phyloP scores from a whole-genome alignment of 2,113 vertebrate genomes.

The Pavo muticus region DNA sequence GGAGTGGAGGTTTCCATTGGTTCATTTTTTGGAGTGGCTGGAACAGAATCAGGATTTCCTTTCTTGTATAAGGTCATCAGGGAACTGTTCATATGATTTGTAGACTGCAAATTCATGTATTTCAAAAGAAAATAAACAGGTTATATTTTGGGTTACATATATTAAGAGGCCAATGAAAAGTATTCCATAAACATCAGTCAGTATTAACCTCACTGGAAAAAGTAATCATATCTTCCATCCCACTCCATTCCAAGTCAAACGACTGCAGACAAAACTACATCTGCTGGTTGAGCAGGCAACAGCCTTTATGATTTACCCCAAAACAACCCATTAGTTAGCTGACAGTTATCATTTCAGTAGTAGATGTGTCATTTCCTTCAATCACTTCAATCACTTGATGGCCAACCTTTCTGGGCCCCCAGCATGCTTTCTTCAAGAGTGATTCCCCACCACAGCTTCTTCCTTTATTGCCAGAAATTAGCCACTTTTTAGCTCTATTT shows the following conservation, averaged over 20 bases:
- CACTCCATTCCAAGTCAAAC: not conserved
- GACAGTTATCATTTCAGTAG: not conserved
- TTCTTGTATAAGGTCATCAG: slow-evolving; percentile 90
- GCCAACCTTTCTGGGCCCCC: not conserved
- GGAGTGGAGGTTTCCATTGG: not conserved
- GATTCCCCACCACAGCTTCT: not conserved
- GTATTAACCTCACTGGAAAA: not conserved
- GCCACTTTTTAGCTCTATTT: not conserved
- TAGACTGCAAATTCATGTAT: slow-evolving; percentile 73
- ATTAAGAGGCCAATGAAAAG: not conserved
- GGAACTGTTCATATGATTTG: slow-evolving; percentile 93
- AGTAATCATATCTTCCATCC: not conserved
- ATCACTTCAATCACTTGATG: not conserved
- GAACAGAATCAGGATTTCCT: slow-evolving; percentile 73
- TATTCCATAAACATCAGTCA: not conserved
- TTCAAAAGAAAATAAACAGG: not conserved
- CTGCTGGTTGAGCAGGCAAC: not conserved
- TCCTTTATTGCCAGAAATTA: not conserved
- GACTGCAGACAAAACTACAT: not conserved
- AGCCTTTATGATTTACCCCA: not conserved
- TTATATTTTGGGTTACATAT: not conserved
- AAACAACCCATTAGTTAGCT: not conserved
- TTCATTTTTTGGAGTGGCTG: slow-evolving; percentile 55
- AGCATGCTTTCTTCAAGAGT: not conserved
- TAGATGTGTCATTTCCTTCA: not conserved